Evolutionary conservation across 1,140 invertebrate species (phyloP).

Genomic region (Tribolium madens): DNA sequence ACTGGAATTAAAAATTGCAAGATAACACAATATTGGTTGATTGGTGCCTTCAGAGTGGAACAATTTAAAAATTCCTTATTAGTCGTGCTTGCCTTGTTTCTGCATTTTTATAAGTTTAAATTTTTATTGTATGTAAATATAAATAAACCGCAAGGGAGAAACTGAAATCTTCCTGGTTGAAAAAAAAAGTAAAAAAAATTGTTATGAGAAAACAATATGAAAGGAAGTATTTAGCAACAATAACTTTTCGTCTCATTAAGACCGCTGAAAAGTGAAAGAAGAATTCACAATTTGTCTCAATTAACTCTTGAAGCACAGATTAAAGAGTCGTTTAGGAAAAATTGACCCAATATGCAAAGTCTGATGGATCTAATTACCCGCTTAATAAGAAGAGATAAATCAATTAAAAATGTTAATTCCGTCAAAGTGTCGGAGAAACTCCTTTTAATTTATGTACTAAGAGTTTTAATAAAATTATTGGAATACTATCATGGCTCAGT

Average conservation of each 20-base stretch:
- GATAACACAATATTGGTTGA: slow-evolving; percentile 1
- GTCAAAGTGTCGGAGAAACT: not conserved
- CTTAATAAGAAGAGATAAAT: not conserved
- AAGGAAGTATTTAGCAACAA: not conserved
- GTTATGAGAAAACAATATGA: not conserved
- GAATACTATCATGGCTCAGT: slow-evolving; percentile 1
- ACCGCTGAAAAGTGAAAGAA: not conserved
- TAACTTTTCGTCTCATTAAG: not conserved
- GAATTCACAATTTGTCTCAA: too few species aligned
- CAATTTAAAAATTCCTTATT: slow-evolving; percentile 11
- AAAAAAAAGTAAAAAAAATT: too few species aligned
- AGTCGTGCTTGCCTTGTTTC: slow-evolving; percentile 9
- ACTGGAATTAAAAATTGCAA: not conserved
- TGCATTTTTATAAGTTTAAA: not conserved
- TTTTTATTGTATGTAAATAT: not conserved
- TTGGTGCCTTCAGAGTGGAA: not conserved
- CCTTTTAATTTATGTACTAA: slow-evolving; percentile 26
- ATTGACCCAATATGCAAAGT: too few species aligned
- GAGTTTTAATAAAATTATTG: slow-evolving; percentile 1
- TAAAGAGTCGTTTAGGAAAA: too few species aligned
- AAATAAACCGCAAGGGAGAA: not conserved
- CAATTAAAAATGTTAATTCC: slow-evolving; percentile 13
- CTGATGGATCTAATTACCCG: not conserved
- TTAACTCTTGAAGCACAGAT: too few species aligned
- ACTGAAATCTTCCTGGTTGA: not conserved